Percentiles rank a stretch among this genome's conserved stretches.
Evolutionary conservation across 2,888 invertebrate species (phyloP).

Genomic region (Onthophagus sagittarius): DNA sequence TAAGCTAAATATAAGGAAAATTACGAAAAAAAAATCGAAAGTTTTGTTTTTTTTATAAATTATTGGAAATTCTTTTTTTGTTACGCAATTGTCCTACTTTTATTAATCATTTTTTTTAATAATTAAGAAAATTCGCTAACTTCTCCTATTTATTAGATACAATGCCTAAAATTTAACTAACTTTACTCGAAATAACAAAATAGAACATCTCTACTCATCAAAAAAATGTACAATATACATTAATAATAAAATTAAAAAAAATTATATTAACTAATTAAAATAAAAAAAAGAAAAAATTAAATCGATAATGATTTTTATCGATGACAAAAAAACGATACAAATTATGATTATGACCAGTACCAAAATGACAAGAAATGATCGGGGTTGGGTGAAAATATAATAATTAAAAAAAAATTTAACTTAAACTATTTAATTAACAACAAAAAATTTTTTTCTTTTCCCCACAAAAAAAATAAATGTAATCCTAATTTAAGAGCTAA

Average conservation of each 20-base stretch:
- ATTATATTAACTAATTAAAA: neutral
- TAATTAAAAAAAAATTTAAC: conserved; percentile 32
- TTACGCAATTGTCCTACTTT: neutral
- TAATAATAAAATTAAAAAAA: conserved; percentile 6
- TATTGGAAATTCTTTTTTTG: neutral
- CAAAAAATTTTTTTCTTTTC: conserved; percentile 35
- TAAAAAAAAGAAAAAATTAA: conserved; percentile 25
- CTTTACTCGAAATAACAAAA: neutral
- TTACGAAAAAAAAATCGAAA: neutral
- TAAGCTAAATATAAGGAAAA: neutral
- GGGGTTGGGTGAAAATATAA: conserved; percentile 33
- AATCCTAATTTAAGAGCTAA: conserved; percentile 21
- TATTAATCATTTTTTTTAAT: no score
- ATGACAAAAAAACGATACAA: conserved; percentile 15
- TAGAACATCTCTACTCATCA: neutral
- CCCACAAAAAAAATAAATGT: conserved; percentile 41
- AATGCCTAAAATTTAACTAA: neutral
- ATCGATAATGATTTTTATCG: conserved; percentile 11
- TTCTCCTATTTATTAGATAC: neutral
- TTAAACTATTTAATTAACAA: conserved; percentile 24
- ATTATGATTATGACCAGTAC: conserved; percentile 46
- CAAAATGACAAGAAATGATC: conserved; percentile 44
- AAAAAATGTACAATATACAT: neutral
- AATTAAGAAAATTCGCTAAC: neutral
- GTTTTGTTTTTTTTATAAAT: neutral